phyloP scores from a whole-genome alignment of 2,888 invertebrate genomes.

The Cabera pusaria region DNA sequence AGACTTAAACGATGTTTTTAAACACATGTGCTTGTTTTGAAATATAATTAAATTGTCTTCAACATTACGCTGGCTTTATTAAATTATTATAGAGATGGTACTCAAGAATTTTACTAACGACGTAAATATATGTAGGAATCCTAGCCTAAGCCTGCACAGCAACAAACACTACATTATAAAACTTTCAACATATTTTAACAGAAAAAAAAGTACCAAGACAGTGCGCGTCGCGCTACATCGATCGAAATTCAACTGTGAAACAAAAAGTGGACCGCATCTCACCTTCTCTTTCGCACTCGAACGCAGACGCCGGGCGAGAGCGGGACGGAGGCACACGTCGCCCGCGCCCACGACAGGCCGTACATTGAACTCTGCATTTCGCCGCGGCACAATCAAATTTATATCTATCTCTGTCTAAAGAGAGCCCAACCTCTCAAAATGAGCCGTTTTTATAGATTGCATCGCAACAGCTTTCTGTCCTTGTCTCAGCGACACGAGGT shows the following conservation, averaged over 20 bases:
- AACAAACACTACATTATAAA: background rate
- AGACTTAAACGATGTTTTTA: too few relatives aligned
- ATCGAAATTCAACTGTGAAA: conserved; percentile 76
- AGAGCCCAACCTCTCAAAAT: conserved; percentile 41
- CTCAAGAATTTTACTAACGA: too few relatives aligned
- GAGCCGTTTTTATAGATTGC: conserved; percentile 43
- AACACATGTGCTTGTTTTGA: too few relatives aligned
- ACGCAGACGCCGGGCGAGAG: conserved; percentile 36
- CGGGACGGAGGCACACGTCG: conserved; percentile 49
- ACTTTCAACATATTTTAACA: conserved; percentile 17
- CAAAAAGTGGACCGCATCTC: conserved; percentile 69
- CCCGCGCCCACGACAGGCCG: conserved; percentile 76
- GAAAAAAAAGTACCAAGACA: conserved; percentile 57
- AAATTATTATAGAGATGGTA: too few relatives aligned
- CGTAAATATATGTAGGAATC: too few relatives aligned
- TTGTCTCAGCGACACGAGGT: conserved; percentile 33
- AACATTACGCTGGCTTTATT: too few relatives aligned
- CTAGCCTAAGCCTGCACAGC: too few relatives aligned
- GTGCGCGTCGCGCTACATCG: conserved; percentile 57
- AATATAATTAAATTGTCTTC: too few relatives aligned
- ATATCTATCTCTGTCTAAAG: conserved; percentile 56
- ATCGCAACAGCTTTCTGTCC: conserved; percentile 29
- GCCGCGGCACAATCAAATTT: conserved; percentile 48
- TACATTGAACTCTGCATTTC: conserved; percentile 69
- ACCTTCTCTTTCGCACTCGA: conserved; percentile 45